These are phyloP conservation scores for Pseudococcus jackbeardsleyi DNA, from an alignment of 2,888 invertebrate species.

Conservation along the genomic window DNA sequence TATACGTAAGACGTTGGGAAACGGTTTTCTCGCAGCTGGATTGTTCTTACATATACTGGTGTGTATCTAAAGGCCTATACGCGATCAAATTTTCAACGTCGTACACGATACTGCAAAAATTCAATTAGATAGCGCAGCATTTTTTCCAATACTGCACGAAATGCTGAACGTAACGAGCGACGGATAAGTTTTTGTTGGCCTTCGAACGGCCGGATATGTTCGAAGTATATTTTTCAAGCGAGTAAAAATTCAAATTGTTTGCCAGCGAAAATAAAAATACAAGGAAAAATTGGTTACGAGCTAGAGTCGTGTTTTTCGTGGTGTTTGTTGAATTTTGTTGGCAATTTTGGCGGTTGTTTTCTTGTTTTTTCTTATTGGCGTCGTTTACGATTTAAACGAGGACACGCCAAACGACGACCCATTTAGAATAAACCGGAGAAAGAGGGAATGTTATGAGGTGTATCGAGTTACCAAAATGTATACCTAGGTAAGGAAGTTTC, in stretches of 20 bases:
- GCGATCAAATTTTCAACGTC: not conserved
- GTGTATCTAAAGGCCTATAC: not conserved
- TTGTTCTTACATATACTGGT: not conserved
- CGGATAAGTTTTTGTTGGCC: no score
- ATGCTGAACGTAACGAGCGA: no score
- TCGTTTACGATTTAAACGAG: no score
- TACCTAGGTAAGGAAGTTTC: no score
- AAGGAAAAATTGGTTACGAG: not conserved
- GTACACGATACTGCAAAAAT: not conserved
- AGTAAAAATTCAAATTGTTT: not conserved
- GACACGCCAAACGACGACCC: no score
- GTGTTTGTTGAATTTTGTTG: not conserved
- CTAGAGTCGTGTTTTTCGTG: not conserved
- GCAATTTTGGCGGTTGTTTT: not conserved
- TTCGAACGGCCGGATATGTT: no score
- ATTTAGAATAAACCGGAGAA: no score
- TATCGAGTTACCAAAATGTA: no score
- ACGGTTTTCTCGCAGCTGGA: not conserved
- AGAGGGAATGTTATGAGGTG: no score
- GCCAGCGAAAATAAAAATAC: not conserved
- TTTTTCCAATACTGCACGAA: no score
- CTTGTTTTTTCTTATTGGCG: no score
- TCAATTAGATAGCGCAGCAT: not conserved
- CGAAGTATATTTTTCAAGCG: not conserved
- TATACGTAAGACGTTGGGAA: not conserved